Percentiles rank a stretch among this genome's conserved stretches.
These are phyloP conservation scores for Piscicola geometra DNA, from an alignment of 2,888 invertebrate genomes.

Conservation along the genomic window DNA sequence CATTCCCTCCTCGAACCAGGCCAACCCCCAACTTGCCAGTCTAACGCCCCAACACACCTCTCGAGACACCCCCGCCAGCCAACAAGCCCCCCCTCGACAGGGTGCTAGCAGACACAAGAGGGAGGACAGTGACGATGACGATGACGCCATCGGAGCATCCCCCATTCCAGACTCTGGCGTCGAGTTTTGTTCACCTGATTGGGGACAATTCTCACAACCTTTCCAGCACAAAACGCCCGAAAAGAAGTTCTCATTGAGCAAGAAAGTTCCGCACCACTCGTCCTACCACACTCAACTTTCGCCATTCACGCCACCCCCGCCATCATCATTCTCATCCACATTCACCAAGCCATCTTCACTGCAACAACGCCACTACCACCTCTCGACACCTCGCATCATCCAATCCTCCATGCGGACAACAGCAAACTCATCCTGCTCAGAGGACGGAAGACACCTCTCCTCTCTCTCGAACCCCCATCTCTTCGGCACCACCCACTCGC, in stretches of 20 bases:
- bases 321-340: too few species aligned
- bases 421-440: not conserved
- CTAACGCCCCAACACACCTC: not conserved
- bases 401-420: not conserved
- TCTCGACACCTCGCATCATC: not conserved
- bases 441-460: slow-evolving; percentile 9
- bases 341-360: not conserved
- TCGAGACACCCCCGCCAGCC: not conserved
- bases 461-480: slow-evolving; percentile 1
- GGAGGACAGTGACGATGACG: not conserved
- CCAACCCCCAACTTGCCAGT: not conserved
- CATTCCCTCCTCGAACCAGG: not conserved
- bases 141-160: slow-evolving; percentile 18
- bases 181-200: slow-evolving; percentile 31
- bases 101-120: not conserved
- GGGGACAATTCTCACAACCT: slow-evolving; percentile 25
- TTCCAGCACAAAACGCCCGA: slow-evolving; percentile 18
- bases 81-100: not conserved
- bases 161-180: slow-evolving; percentile 33
- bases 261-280: not conserved
- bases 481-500: not conserved
- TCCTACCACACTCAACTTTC: not conserved
- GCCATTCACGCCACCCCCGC: not conserved
- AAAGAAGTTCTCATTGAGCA: not conserved
- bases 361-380: slow-evolving; percentile 10